Conservation (phyloP, 2,113 vertebrate species). For the Indri indri region DNA sequence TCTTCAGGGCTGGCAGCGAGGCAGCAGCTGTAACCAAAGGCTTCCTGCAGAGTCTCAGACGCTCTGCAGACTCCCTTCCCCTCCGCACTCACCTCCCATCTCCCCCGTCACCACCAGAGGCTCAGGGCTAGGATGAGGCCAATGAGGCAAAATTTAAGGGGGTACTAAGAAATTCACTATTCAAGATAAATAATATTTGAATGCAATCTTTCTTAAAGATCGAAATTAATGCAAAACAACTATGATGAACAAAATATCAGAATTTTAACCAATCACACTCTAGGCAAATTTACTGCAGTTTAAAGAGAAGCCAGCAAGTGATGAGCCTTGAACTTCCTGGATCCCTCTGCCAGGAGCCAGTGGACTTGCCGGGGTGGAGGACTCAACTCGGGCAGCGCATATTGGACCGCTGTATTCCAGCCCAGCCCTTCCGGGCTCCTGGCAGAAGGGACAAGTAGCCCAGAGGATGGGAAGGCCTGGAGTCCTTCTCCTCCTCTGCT, state of each 20-base stretch:
- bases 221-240: background rate
- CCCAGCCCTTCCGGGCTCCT: background rate
- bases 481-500: background rate
- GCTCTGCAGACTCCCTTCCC: too few relatives aligned
- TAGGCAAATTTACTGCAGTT: background rate
- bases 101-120: background rate
- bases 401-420: background rate
- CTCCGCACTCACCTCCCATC: background rate
- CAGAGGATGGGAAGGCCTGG: background rate
- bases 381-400: background rate
- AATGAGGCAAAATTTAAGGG: background rate
- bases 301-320: background rate
- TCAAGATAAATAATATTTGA: background rate
- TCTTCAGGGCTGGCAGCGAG: background rate
- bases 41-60: fast-evolving
- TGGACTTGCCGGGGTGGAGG: fast-evolving
- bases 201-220: background rate
- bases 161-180: background rate
- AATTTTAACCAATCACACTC: background rate
- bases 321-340: background rate
- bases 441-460: background rate
- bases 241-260: background rate
- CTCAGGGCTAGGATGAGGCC: background rate
- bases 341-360: too few relatives aligned
- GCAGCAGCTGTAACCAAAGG: background rate